Evolutionary conservation across 2,888 invertebrate species (phyloP), one percentile per base, ranked within the genome.

Genomic region (Stegana nigrithorax): DNA sequence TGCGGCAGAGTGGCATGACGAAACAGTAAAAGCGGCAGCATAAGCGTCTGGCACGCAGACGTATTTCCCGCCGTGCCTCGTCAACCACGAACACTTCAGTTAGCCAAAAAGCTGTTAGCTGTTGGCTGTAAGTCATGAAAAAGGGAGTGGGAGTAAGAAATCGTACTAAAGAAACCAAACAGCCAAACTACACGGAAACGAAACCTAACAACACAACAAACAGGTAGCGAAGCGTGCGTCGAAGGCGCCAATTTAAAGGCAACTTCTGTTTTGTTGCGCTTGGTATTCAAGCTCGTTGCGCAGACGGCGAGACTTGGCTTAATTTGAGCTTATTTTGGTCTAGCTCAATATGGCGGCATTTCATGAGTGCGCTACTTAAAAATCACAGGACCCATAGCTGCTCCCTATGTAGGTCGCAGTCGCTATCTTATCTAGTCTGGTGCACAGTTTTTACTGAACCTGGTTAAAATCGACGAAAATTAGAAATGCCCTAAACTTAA

Each of bases 261-360:
- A 45, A 45, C 29, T 7, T 29, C 19, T 53, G 23, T 27, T 39
- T 44, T 58, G 29, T 44, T 51, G 32, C 44, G 21, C 6, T 29
- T 45, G 45, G 21, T 47, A 25, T 25, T n/a, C 45, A 23, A 45
- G 7, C 45, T 8, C 17, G 50, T 58, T 60, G 68, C 67, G 72
- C 76, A 72, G 72, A 76, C 78, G 78, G 78, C 78, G 70, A 75
- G 45, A 45, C 45, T 78, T 72, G 74, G 76, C 78, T 74, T 73
- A 75, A 75, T 76, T 75, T 78, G 78, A 75, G 78, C 74, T 78
- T 76, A 75, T 75, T 75, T 76, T 75, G 74, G 74, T 68, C 74
- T 73, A 75, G 73, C 76, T 72, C 70, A 73, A 67, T 64, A 69
- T 21, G 23, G 45, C 45, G 23, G 45, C 45, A 7, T 17, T 45